phyloP scores from a whole-genome alignment of 2,888 invertebrate species.

The Barypeithes pellucidus region DNA sequence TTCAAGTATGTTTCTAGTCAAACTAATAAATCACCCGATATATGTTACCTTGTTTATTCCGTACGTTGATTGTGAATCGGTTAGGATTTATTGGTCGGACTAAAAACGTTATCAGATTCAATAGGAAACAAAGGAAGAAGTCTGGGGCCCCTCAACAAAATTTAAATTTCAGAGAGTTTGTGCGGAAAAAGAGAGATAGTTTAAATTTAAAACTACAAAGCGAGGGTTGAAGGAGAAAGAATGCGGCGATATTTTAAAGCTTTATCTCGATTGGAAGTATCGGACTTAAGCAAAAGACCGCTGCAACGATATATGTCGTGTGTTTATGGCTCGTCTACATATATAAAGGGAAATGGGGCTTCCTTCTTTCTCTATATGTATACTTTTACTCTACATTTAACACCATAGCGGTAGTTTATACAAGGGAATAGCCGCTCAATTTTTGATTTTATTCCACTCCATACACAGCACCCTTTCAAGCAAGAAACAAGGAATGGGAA shows the following conservation, averaged over 20 bases:
- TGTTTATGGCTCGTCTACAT: slow-evolving; percentile 52
- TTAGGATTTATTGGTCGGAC: slow-evolving; percentile 59
- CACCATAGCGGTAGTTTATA: slow-evolving; percentile 48
- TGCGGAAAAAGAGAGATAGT: slow-evolving; percentile 62
- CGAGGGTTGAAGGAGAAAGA: slow-evolving; percentile 64
- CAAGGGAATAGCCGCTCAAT: slow-evolving; percentile 19
- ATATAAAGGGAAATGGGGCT: slow-evolving; percentile 51
- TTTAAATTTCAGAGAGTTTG: slow-evolving; percentile 65
- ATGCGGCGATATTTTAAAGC: slow-evolving; percentile 68
- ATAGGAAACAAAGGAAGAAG: slow-evolving; percentile 63
- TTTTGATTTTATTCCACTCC: slow-evolving; percentile 30
- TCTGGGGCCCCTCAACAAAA: slow-evolving; percentile 59
- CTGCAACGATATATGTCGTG: slow-evolving; percentile 55
- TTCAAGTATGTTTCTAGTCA: not conserved
- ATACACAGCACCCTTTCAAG: not conserved
- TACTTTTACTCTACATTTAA: slow-evolving; percentile 55
- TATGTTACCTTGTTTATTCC: slow-evolving; percentile 51
- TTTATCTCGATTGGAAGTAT: slow-evolving; percentile 67
- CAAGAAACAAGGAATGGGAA: not conserved
- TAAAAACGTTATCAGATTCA: slow-evolving; percentile 63
- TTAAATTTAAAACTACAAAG: slow-evolving; percentile 64
- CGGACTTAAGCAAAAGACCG: slow-evolving; percentile 58
- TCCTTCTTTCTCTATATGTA: slow-evolving; percentile 47
- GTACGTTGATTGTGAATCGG: slow-evolving; percentile 55
- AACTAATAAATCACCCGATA: slow-evolving; percentile 22